Conservation (phyloP, 2,113 vertebrate genomes). For the Hippocampus barbouri region DNA sequence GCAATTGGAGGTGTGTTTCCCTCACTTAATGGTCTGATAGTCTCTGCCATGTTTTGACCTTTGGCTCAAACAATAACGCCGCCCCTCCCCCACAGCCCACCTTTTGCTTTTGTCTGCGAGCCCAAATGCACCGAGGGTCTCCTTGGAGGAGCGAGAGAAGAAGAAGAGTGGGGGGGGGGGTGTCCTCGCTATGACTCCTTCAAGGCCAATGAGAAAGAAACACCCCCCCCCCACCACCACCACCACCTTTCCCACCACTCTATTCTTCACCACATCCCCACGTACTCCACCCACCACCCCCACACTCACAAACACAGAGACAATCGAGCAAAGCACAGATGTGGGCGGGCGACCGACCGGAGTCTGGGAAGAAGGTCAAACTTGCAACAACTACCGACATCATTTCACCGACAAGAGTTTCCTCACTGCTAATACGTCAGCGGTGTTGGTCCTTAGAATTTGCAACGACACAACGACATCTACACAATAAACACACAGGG, state of each 20-base stretch:
- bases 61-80: constrained; percentile 57
- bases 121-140: neutral
- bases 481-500: constrained; percentile 65
- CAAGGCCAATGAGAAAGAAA: constrained; percentile 7
- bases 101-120: constrained; percentile 10
- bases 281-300: constrained; percentile 32
- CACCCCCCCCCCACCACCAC: constrained; percentile 6
- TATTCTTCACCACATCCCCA: constrained; percentile 38
- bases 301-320: constrained; percentile 52
- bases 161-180: neutral
- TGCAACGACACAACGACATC: constrained; percentile 65
- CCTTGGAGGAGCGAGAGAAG: constrained; percentile 5
- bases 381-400: constrained; percentile 43
- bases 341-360: constrained; percentile 34
- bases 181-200: constrained; percentile 2
- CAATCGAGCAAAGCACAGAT: constrained; percentile 49
- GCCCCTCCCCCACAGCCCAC: neutral
- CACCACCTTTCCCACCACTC: constrained; percentile 4
- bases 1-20: constrained; percentile 62
- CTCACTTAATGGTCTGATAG: constrained; percentile 66
- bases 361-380: constrained; percentile 51
- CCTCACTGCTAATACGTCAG: constrained; percentile 22
- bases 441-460: constrained; percentile 51
- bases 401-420: constrained; percentile 44
- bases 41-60: constrained; percentile 65